These are phyloP conservation scores for Magallana gigas DNA, from an alignment of 1,140 invertebrate genomes.

Conservation along the genomic window DNA sequence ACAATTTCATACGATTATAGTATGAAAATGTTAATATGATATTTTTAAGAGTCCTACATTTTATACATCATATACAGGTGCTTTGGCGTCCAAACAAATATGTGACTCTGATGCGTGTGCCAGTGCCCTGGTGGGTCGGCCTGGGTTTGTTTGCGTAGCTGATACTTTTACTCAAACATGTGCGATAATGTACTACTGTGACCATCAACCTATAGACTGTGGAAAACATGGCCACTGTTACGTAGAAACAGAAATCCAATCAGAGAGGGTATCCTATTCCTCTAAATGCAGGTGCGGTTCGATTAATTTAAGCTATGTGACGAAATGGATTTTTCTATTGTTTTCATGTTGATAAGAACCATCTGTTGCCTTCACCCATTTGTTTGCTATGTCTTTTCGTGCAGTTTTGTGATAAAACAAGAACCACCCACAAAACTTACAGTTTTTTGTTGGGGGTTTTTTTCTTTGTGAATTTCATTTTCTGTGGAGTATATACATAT, in stretches of 20 bases:
- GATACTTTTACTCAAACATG: not conserved
- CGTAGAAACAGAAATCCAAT: not conserved
- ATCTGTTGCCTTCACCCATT: not conserved
- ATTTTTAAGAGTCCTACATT: too few relatives aligned
- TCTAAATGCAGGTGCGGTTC: conserved; percentile 17
- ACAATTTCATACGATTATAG: too few relatives aligned
- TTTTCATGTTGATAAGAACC: not conserved
- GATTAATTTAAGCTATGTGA: not conserved
- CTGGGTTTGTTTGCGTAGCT: not conserved
- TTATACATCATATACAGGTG: not conserved
- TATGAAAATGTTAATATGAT: too few relatives aligned
- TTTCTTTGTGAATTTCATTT: too few relatives aligned
- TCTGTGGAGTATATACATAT: too few relatives aligned
- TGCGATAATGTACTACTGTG: not conserved
- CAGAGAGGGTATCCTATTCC: not conserved
- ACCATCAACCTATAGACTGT: not conserved
- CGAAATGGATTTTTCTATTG: not conserved
- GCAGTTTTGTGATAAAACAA: not conserved
- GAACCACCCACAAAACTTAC: too few relatives aligned
- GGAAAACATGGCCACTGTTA: conserved; percentile 4
- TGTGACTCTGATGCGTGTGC: not conserved
- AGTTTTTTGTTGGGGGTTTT: too few relatives aligned
- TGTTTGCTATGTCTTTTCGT: not conserved
- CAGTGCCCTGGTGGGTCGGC: not conserved
- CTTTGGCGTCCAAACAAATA: not conserved